Base-by-base conservation (phyloP, 1,140 invertebrate species). In the Listronotus oregonensis region DNA sequence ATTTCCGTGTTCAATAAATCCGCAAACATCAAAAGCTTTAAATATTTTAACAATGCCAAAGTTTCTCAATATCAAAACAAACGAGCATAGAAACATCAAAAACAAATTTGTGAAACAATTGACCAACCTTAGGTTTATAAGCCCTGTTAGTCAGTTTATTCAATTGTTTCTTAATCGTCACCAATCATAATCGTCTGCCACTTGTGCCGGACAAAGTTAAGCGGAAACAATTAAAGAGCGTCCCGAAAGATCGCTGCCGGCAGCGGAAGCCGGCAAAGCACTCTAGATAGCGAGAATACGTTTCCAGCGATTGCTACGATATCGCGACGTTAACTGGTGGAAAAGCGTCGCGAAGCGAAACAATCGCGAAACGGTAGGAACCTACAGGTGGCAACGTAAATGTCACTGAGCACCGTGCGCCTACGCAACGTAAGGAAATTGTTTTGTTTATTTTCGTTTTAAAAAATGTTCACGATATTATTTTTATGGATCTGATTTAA, bases 351-450 rank as follows among this genome's bases (percentile, higher is more conserved):
- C 15, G 12, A 31, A 52, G 32, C 27, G 57, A 37, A 57, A 57
- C 57, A 50, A 50, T 50, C 44, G 57, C 57, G 27, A 50, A 47
- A 59, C 57, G 31, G 44, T 49, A 47, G 44, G 49, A 44, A 49
- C 46, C 59, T 49, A 61, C 59, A 61, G 59, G 59, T 61, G 59
- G 59, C 59, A 51, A 61, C 12, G 49, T 47, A 61, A 40, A 21
- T 27, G 27, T 37, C 27, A 42, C 5, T 42, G 21, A 6, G 31
- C 32, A 31, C 39, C 31, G 6, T 49, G 59, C 59, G 46, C 59
- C 47, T 61, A 52, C 59, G 59, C 47, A 40, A 47, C 7, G 11
- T 17, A 8, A 14, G n/a, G 9, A 11, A 8, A 11, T 17, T 3
- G n/a, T 18, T 46, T 46, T 18, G 43, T 46, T 46, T 46, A 18